phyloP scores from a whole-genome alignment of 2,113 vertebrate genomes.

The Epinephelus moara region DNA sequence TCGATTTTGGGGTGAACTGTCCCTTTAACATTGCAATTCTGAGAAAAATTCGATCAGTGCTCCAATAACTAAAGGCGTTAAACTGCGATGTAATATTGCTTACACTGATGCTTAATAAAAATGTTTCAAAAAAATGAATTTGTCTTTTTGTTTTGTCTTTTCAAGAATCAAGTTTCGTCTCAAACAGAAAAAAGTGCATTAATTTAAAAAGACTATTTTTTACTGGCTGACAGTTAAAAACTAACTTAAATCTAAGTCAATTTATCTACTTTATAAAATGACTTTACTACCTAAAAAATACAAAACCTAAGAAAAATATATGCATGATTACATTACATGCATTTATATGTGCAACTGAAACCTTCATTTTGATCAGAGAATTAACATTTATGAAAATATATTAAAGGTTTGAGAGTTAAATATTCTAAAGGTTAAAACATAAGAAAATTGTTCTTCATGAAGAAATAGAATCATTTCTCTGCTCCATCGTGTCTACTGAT shows the following conservation, averaged over 20 bases:
- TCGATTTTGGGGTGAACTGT: no score
- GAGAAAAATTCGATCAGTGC: slow-evolving; percentile 25
- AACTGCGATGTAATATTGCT: slow-evolving; percentile 12
- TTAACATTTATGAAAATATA: slow-evolving; percentile 24
- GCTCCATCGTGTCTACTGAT: not conserved
- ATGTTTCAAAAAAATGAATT: rapidly evolving
- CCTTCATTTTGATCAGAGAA: slow-evolving; percentile 47
- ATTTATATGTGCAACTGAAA: slow-evolving; percentile 31
- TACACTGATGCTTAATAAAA: slow-evolving; percentile 37
- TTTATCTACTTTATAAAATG: slow-evolving; percentile 23
- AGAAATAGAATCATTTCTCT: slow-evolving; percentile 22
- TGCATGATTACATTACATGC: not conserved
- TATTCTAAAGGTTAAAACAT: slow-evolving; percentile 32
- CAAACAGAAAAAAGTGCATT: not conserved
- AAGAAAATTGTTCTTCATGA: slow-evolving; percentile 5
- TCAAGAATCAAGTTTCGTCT: not conserved
- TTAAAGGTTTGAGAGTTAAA: slow-evolving; percentile 20
- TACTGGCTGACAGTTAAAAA: not conserved
- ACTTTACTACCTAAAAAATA: slow-evolving; percentile 32
- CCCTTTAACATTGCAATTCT: not conserved
- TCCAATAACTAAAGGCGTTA: slow-evolving; percentile 25
- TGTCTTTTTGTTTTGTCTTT: not conserved
- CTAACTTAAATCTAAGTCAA: not conserved
- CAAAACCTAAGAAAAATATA: slow-evolving; percentile 18
- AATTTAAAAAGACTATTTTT: not conserved